Evolutionary conservation across 1,140 invertebrate species (phyloP), one percentile per base, ranked within the genome.

Genomic region (Zelostemma sp.): DNA sequence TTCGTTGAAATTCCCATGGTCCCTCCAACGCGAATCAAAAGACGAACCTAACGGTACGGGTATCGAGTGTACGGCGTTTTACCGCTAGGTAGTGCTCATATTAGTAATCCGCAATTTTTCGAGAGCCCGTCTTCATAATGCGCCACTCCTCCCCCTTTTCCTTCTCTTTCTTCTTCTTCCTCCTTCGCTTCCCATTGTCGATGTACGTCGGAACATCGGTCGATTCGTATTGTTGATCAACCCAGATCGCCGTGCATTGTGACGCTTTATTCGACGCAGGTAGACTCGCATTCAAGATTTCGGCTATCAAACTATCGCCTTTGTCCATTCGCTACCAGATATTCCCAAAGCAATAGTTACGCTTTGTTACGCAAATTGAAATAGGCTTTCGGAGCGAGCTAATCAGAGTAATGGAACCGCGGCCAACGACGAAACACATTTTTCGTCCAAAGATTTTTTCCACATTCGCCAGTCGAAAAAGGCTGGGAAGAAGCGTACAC

Each of bases 31-130:
- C 62, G 66, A 73, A 75, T 76, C 68, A 55, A 71, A 72, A 76
- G n/a, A 75, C 53, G 48, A 64, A 68, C 68, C 72, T 80, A 80
- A 80, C 78, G 78, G 78, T 73, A 73, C 53, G 48, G 57, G 55
- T 78, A 75, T 79, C 72, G 68, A 75, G 68, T 75, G 75, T 73
- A 68, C 64, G 63, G 62, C 55, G 68, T 70, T 75, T 75, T 73
- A 77, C 72, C 77, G 73, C 72, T 77, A 76, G 35, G 31, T 55
- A 33, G 17, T 58, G 25, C 56, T 66, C 60, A 38, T 72, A 72
- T 73, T 67, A 70, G 73, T 73, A 72, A 70, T 73, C 64, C 65
- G 66, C 68, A 58, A 68, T 62, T 68, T 73, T 67, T 58, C 65
- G 15, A 40, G 25, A 38, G 50, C 33, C 21, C 38, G 49, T 57